These are phyloP conservation scores for Leistus spinibarbis DNA, from an alignment of 2,888 invertebrate species.

Conservation along the genomic window DNA sequence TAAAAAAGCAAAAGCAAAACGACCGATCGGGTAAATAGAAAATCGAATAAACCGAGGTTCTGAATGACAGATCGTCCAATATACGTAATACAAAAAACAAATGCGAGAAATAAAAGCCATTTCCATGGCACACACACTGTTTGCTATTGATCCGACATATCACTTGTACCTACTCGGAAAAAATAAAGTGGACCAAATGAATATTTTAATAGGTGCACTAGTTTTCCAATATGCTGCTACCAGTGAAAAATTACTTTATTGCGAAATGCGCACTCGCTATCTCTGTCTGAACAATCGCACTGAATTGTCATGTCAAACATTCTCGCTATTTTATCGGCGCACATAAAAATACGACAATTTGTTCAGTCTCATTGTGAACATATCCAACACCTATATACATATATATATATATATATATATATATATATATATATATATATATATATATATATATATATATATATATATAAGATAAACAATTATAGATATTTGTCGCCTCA, in stretches of 20 bases:
- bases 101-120: neutral
- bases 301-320: neutral
- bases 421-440: neutral
- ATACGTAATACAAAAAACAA: neutral
- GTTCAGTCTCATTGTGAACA: neutral
- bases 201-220: neutral
- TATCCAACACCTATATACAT: neutral
- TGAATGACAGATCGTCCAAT: neutral
- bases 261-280: neutral
- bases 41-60: no score
- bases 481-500: no score
- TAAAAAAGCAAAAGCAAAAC: no score
- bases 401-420: neutral
- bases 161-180: neutral
- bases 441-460: neutral
- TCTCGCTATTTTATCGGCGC: neutral
- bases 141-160: neutral
- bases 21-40: no score
- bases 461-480: neutral
- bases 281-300: neutral
- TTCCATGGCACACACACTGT: neutral
- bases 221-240: neutral
- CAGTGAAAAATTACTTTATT: neutral
- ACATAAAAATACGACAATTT: neutral
- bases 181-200: neutral